Evolutionary conservation across 2,888 invertebrate species (phyloP).

Genomic region (Bellardia bayeri): DNA sequence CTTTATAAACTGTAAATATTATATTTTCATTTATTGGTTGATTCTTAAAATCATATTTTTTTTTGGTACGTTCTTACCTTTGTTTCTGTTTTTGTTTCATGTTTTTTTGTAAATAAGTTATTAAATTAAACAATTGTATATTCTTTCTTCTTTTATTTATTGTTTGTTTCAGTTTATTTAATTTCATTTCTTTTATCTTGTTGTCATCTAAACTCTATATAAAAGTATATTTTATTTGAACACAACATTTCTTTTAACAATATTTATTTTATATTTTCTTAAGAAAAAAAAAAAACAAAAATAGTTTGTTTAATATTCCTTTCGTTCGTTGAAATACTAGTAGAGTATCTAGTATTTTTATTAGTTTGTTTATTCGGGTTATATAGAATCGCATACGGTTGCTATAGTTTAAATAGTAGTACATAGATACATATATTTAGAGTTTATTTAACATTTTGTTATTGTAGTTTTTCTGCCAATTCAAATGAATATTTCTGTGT

Average conservation of each 20-base stretch:
- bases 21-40: constrained; percentile 33
- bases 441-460: constrained; percentile 78
- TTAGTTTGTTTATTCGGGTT: constrained; percentile 85
- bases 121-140: constrained; percentile 21
- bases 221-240: constrained; percentile 38
- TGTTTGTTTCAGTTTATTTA: background rate
- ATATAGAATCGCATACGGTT: constrained; percentile 76
- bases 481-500: constrained; percentile 8
- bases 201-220: constrained; percentile 38
- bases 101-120: constrained; percentile 20
- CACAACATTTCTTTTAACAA: constrained; percentile 63
- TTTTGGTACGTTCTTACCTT: constrained; percentile 22
- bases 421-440: background rate
- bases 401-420: constrained; percentile 80
- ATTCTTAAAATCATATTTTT: background rate
- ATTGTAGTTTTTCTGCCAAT: constrained; percentile 38
- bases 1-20: constrained; percentile 52
- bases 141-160: background rate
- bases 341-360: constrained; percentile 77
- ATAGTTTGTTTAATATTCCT: constrained; percentile 62
- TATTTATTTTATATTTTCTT: constrained; percentile 33
- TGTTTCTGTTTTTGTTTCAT: background rate
- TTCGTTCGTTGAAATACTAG: constrained; percentile 13
- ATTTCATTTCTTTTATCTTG: constrained; percentile 26
- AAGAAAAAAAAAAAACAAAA: constrained; percentile 73